Evolutionary conservation across 2,888 invertebrate species (phyloP).

Genomic region (Timandra comae): DNA sequence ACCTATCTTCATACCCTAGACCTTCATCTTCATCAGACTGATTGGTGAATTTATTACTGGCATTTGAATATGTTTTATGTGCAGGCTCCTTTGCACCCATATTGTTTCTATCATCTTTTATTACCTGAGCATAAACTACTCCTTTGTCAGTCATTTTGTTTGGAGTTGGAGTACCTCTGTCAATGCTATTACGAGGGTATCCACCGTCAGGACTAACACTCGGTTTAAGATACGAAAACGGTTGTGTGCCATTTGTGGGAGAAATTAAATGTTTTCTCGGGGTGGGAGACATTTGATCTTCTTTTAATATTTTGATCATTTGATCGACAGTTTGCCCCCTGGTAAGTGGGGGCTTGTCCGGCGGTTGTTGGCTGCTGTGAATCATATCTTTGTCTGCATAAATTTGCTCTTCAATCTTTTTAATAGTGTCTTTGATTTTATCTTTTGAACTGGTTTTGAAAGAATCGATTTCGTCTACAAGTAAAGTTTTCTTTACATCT

Average conservation of each 20-base stretch:
- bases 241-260: conserved; percentile 80
- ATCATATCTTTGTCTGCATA: conserved; percentile 79
- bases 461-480: conserved; percentile 62
- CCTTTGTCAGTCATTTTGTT: conserved; percentile 74
- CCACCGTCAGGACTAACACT: conserved; percentile 73
- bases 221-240: conserved; percentile 86
- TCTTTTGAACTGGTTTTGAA: conserved; percentile 55
- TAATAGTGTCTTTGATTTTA: conserved; percentile 70
- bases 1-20: conserved; percentile 82
- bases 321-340: conserved; percentile 85
- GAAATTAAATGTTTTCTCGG: conserved; percentile 80
- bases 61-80: conserved; percentile 68
- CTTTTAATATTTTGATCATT: conserved; percentile 84
- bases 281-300: conserved; percentile 81
- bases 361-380: conserved; percentile 84
- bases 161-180: conserved; percentile 61
- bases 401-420: conserved; percentile 67
- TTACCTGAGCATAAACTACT: conserved; percentile 87
- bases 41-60: conserved; percentile 68
- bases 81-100: conserved; percentile 61
- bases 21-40: conserved; percentile 88
- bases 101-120: conserved; percentile 57
- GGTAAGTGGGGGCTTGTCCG: conserved; percentile 81
- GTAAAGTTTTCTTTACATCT: conserved; percentile 48
- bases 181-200: conserved; percentile 65